Evolutionary conservation across 2,888 invertebrate genomes (phyloP).

Genomic region (Rhagonycha fulva): DNA sequence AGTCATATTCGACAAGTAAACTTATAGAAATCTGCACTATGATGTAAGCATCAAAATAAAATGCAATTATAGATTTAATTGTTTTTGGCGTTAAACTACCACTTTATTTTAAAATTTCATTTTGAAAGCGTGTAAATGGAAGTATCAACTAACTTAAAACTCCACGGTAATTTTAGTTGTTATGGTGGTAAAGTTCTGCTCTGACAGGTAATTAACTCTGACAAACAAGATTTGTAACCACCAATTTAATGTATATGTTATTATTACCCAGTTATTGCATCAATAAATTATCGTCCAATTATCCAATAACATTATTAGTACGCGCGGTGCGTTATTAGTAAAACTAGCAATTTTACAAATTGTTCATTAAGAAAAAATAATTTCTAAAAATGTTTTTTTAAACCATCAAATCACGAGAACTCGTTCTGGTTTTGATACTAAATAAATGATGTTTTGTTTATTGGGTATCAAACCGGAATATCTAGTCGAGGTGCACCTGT

Average conservation of each 20-base stretch:
- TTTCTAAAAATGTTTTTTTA: not conserved
- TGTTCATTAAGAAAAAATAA: not conserved
- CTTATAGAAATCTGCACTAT: not conserved
- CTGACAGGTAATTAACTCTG: slow-evolving; percentile 7
- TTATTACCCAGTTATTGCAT: slow-evolving; percentile 7
- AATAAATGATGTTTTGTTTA: not conserved
- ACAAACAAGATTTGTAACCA: not conserved
- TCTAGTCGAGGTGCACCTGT: not conserved
- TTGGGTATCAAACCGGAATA: not conserved
- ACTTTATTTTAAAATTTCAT: not conserved
- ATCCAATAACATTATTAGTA: not conserved
- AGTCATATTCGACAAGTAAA: not conserved
- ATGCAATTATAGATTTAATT: not conserved
- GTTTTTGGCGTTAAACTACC: not conserved
- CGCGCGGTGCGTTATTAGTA: not conserved
- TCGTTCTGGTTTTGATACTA: not conserved
- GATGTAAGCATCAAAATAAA: not conserved
- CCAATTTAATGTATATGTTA: slow-evolving; percentile 7
- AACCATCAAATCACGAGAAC: not conserved
- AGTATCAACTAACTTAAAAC: slow-evolving; percentile 5
- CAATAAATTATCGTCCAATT: not conserved
- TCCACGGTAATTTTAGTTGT: not conserved
- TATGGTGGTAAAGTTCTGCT: slow-evolving; percentile 7
- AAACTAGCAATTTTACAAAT: not conserved
- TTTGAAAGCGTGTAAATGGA: slow-evolving; percentile 12